phyloP scores from a whole-genome alignment of 2,797 vertebrate species.

The Crypturellus tataupa region DNA sequence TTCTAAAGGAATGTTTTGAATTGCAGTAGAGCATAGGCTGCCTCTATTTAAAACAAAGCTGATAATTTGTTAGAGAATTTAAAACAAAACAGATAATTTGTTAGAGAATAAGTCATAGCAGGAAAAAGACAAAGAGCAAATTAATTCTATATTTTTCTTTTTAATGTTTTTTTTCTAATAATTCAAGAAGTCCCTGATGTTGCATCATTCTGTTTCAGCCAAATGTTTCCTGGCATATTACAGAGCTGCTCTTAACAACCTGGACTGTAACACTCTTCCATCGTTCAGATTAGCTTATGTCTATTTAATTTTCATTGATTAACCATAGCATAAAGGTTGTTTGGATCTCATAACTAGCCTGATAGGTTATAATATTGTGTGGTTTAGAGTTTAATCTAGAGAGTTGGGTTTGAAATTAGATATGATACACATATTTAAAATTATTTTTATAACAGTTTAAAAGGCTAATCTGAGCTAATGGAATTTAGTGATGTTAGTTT shows the following conservation, averaged over 20 bases:
- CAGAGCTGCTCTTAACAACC: neutral
- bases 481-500: neutral
- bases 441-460: no score
- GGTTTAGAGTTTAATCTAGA: constrained; percentile 25
- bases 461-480: neutral
- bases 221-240: neutral
- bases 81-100: neutral
- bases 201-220: neutral
- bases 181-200: neutral
- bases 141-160: neutral
- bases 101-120: neutral
- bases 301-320: neutral
- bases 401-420: neutral
- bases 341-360: neutral
- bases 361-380: neutral
- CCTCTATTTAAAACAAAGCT: neutral
- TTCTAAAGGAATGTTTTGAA: neutral
- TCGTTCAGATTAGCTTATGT: neutral
- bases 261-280: neutral
- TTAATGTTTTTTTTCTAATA: neutral
- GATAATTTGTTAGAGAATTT: neutral
- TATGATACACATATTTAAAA: no score
- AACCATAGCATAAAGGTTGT: neutral
- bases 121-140: neutral
- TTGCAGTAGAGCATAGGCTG: fast-evolving